Evolutionary conservation across 2,113 vertebrate genomes (phyloP), one percentile per base, ranked within the genome.

Genomic region (Hemicordylus capensis): DNA sequence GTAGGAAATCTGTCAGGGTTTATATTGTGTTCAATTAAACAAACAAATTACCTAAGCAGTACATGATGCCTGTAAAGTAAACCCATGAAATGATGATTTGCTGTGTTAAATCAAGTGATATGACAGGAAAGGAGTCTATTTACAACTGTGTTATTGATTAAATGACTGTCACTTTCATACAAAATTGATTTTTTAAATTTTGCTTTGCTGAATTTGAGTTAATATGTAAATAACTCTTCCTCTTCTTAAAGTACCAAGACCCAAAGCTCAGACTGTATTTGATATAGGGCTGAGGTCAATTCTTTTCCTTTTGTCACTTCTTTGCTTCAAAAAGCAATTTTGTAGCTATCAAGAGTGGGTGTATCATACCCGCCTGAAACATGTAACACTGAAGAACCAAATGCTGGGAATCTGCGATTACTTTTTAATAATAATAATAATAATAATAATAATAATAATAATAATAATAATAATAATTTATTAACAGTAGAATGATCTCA

Each of bases 101-200:
- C 89, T 91, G 88, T 87, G 80, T 92, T 80, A 76, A 86, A 91
- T 82, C 77, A 84, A 94, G 90, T 89, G 90, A 93, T 77, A 86
- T 85, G 89, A 79, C 90, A 83, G 84, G 89, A 92, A 93, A 94
- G 88, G 85, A 88, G 81, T 90, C 89, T 77, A 90, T 91, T 92
- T 88, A 88, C 90, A 89, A 89, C 59, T 90, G 86, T 92, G 80
- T 11, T 92, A 93, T 92, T 87, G 94, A 90, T 90, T 58, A 51
- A 64, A 51, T 79, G 87, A 90, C 86, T 88, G 89, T 90, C 86
- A 83, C 78, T 85, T 44, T 73, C 79, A 76, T 73, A 89, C 79
- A 87, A 93, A 92, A 95, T 94, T 89, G 90, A 91, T 93, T 95
- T 81, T 92, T 89, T 72, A 74, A 75, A 88, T 90, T 26, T 81